Evolutionary conservation across 2,113 vertebrate species (phyloP).

Genomic region (Motacilla alba): DNA sequence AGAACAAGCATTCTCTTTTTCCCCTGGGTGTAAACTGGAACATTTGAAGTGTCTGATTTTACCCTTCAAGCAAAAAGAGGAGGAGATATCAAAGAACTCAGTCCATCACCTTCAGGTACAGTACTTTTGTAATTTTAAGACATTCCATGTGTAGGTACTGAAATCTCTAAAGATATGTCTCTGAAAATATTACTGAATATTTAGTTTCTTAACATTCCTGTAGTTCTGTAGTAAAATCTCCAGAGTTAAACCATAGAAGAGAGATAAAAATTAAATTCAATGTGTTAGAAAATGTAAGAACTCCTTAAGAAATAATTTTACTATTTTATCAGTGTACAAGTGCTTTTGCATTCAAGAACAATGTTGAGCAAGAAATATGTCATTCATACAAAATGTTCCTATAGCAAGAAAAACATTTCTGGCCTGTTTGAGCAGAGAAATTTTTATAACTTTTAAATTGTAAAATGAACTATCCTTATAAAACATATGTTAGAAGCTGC

Average conservation of each 20-base stretch:
- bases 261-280: neutral
- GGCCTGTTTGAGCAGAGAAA: neutral
- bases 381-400: neutral
- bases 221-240: neutral
- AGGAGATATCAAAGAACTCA: constrained; percentile 6
- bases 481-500: neutral
- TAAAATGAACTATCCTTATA: neutral
- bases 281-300: neutral
- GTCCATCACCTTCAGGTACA: neutral
- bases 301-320: neutral
- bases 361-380: neutral
- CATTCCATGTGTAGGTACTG: neutral
- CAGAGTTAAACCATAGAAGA: neutral
- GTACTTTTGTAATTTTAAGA: neutral
- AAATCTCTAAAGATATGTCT: neutral
- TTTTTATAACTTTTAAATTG: neutral
- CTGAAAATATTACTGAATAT: neutral
- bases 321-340: neutral
- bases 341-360: neutral
- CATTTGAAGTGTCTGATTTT: neutral
- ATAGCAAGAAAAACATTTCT: neutral
- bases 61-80: neutral
- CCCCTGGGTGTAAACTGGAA: neutral
- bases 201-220: neutral
- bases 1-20: neutral